A percentile compares a stretch with the other conserved stretches of the same genome.
These are phyloP conservation scores for Pristionchus japonicus DNA, from an alignment of 2,888 invertebrate genomes.

Conservation along the genomic window DNA sequence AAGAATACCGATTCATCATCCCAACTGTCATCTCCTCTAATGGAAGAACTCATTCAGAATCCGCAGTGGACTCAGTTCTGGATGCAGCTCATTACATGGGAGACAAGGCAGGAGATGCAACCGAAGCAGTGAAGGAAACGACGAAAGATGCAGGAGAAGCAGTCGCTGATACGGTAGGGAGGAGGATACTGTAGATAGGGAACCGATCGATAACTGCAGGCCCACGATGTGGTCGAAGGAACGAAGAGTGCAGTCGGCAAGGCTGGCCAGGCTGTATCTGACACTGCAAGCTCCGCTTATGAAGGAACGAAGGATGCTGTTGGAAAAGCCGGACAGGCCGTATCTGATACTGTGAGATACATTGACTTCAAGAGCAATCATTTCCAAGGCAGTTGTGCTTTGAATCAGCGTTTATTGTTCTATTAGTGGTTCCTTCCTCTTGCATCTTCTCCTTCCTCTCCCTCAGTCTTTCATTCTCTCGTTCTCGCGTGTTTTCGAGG, in stretches of 20 bases:
- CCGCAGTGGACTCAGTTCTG: slow-evolving; percentile 10
- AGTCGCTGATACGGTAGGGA: neutral
- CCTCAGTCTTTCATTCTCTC: neutral
- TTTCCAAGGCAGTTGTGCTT: too few relatives aligned
- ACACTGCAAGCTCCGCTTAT: slow-evolving; percentile 29
- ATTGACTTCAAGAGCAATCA: too few relatives aligned
- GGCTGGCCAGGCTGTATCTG: slow-evolving; percentile 8
- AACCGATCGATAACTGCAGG: neutral
- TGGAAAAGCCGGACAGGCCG: neutral
- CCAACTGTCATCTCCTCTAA: too few relatives aligned
- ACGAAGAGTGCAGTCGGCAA: slow-evolving; percentile 3
- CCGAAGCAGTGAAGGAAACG: neutral
- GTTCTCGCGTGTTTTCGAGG: slow-evolving; percentile 25
- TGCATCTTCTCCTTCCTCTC: neutral
- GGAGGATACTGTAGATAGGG: neutral
- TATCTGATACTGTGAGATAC: slow-evolving; percentile 19
- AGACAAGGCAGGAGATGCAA: slow-evolving; percentile 12
- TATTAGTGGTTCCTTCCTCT: neutral
- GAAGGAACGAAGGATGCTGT: slow-evolving; percentile 31
- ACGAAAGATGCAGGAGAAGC: slow-evolving; percentile 26
- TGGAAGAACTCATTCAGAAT: too few relatives aligned
- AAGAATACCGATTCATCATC: too few relatives aligned
- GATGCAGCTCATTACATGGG: slow-evolving; percentile 16
- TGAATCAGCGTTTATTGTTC: too few relatives aligned
- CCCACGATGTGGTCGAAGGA: neutral